A percentile compares a stretch with the other conserved stretches of the same genome.
These are phyloP conservation scores for Salpingus planirostris DNA, from an alignment of 2,888 invertebrate species.

Conservation along the genomic window DNA sequence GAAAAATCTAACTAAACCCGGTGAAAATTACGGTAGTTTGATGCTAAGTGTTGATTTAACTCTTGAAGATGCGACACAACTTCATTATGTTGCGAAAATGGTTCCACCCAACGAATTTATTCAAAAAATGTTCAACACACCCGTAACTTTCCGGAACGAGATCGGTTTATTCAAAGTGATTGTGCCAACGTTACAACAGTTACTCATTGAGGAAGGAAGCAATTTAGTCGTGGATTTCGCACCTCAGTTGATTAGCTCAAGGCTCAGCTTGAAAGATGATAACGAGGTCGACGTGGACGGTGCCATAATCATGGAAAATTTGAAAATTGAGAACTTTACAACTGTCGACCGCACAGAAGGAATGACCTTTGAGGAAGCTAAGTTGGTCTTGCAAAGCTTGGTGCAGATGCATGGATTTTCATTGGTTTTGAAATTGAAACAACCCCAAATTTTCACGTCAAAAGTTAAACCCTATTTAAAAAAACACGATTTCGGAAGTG, in stretches of 20 bases:
- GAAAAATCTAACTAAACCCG: no score
- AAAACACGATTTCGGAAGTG: no score
- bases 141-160: conserved; percentile 45
- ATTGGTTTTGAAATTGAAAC: conserved; percentile 41
- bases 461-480: conserved; percentile 21
- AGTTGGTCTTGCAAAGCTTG: conserved; percentile 38
- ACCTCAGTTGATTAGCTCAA: conserved; percentile 22
- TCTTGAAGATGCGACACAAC: conserved; percentile 16
- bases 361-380: conserved; percentile 42
- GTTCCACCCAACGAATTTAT: conserved; percentile 13
- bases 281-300: conserved; percentile 44
- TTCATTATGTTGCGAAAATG: conserved; percentile 15
- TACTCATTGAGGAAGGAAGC: no score
- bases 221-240: conserved; percentile 36
- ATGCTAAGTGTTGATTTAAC: conserved; percentile 39
- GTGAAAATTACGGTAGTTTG: conserved; percentile 52
- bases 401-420: conserved; percentile 47
- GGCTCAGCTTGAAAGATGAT: conserved; percentile 17
- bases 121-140: conserved; percentile 42
- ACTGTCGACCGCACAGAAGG: conserved; percentile 40
- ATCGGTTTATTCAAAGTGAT: conserved; percentile 43
- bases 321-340: conserved; percentile 41
- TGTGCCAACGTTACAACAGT: no score
- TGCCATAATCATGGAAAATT: conserved; percentile 46
- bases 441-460: conserved; percentile 33